Base-by-base conservation (phyloP, 1,140 invertebrate genomes). In the Scaptomyza graminum region DNA sequence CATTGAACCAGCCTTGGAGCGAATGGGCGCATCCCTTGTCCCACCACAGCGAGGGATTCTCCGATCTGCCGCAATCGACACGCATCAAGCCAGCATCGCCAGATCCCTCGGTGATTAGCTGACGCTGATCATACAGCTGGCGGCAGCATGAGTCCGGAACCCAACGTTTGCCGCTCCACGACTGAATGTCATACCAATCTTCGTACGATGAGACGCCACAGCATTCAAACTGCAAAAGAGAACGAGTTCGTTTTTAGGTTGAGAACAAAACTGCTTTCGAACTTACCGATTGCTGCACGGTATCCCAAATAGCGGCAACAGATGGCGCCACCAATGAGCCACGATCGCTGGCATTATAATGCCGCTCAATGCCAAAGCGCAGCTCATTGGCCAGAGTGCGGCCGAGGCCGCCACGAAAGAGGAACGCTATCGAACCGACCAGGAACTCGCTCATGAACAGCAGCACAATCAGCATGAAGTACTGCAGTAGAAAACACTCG, bases 131-230 rank as follows among this genome's bases (percentile, higher is more conserved):
- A 69, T 93, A 93, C 34, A 91, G 91, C 25, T 93, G 91, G n/a
- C 94, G 84, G 88, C 97, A 97, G 85, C 97, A 98, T 0, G 96
- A 96, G 70, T 95, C 94, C 1, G 96, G 96, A 0, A 97, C 96
- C 76, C 94, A 94, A 59, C 94, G 93, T 64, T 95, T 93, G 15
- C 93, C 92, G 2, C 95, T 95, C 96, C 96, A 97, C 0, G 95
- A 95, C 25, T 94, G 93, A n/a, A 96, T 95, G 74, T 95, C 93
- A 91, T 95, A 96, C 96, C 96, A 98, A 85, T 98, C 96, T 55
- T 94, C 94, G 81, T 96, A 96, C 31, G 95, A 95, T 44, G 94
- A 93, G 0, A 97, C 95, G n/a, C 97, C 97, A 91, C 97, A 98
- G 81, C 97, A 98, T 55, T 95, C 93, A 66, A 97, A 95, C 96